These are phyloP conservation scores for Merluccius polli DNA, from an alignment of 2,797 vertebrate genomes.

Conservation along the genomic window DNA sequence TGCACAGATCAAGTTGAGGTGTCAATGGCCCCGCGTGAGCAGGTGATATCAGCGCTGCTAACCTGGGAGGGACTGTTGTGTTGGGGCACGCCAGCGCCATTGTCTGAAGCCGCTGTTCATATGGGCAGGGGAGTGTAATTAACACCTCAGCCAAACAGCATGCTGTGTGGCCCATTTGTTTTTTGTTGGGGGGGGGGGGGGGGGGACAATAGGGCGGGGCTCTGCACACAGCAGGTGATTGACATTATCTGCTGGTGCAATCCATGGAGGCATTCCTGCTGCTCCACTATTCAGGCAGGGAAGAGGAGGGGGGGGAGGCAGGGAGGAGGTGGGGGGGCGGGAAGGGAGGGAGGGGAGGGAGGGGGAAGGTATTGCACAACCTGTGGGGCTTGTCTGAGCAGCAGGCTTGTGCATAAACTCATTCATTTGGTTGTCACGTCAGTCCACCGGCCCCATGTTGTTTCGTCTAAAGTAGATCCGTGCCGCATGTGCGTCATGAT, in stretches of 20 bases:
- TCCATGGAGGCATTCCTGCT: slow-evolving; percentile 66
- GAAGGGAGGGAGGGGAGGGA: background rate
- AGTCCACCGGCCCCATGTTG: slow-evolving; percentile 1
- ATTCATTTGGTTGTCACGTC: slow-evolving; percentile 23
- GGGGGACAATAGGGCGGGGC: slow-evolving; percentile 67
- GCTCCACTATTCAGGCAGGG: slow-evolving; percentile 48
- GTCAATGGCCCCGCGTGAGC: slow-evolving; percentile 68
- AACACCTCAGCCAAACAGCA: slow-evolving; percentile 75
- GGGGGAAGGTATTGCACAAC: slow-evolving; percentile 43
- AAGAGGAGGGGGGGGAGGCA: slow-evolving; percentile 16
- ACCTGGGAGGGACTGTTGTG: slow-evolving; percentile 60
- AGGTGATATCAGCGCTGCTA: slow-evolving; percentile 66
- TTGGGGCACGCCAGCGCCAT: slow-evolving; percentile 59
- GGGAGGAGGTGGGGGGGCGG: background rate
- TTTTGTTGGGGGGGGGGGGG: slow-evolving; percentile 67
- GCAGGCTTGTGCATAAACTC: slow-evolving; percentile 28
- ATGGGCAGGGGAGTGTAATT: slow-evolving; percentile 71
- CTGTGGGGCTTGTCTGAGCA: slow-evolving; percentile 38
- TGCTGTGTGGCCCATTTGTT: slow-evolving; percentile 80
- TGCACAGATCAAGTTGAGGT: slow-evolving; percentile 69
- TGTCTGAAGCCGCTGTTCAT: slow-evolving; percentile 71
- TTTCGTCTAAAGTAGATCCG: slow-evolving; percentile 12
- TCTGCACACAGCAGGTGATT: slow-evolving; percentile 72
- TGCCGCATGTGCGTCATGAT: background rate
- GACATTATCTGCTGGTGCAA: slow-evolving; percentile 75